These are phyloP conservation scores for Parnassius glacialis DNA, from an alignment of 2,888 invertebrate species.

Conservation along the genomic window DNA sequence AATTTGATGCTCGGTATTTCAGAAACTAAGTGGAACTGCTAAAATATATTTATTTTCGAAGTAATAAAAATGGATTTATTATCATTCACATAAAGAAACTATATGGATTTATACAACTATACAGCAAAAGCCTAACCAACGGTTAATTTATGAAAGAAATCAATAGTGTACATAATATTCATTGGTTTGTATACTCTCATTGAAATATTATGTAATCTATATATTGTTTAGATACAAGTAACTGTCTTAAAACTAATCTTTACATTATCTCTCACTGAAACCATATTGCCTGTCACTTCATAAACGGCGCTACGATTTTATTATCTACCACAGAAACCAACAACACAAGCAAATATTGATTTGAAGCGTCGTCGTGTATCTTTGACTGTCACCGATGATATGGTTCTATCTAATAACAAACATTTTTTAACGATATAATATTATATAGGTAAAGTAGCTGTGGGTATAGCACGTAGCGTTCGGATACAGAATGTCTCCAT, in stretches of 20 bases:
- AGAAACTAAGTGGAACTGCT: no score
- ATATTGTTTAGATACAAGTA: neutral
- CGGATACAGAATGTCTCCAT: no score
- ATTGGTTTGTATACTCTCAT: neutral
- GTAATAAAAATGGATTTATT: no score
- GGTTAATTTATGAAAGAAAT: no score
- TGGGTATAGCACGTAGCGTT: no score
- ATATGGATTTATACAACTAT: no score
- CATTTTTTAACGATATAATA: neutral
- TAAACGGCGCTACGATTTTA: constrained; percentile 5
- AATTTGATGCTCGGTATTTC: no score
- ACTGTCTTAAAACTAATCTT: constrained; percentile 4
- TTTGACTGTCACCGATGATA: constrained; percentile 21
- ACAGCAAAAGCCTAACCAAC: no score
- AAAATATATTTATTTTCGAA: no score
- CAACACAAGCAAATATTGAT: constrained; percentile 20
- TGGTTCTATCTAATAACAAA: constrained; percentile 16
- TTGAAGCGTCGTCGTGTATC: constrained; percentile 14
- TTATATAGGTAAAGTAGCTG: neutral
- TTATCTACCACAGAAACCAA: constrained; percentile 14
- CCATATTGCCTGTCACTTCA: constrained; percentile 8
- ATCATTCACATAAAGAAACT: no score
- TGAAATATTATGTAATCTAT: no score
- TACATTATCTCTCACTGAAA: neutral
- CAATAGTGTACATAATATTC: no score